These are phyloP conservation scores for Centrocercus urophasianus DNA, from an alignment of 2,113 vertebrate genomes.

Conservation along the genomic window DNA sequence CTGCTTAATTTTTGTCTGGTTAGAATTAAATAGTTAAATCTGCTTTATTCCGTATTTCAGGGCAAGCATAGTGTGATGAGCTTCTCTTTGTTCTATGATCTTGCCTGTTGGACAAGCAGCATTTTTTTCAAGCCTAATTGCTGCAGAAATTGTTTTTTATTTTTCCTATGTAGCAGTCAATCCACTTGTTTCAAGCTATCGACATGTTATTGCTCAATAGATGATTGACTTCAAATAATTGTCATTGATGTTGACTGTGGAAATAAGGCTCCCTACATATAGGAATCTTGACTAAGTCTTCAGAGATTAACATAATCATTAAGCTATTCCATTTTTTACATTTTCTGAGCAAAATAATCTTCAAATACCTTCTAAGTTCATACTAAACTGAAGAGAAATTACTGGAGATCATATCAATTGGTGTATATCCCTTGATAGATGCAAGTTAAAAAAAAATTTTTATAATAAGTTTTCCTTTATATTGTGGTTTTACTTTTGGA, in stretches of 20 bases:
- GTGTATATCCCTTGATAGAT: neutral
- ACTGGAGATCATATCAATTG: neutral
- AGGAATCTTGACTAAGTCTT: neutral
- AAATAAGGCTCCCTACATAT: neutral
- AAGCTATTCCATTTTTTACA: neutral
- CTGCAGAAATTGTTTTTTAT: neutral
- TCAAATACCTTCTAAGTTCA: neutral
- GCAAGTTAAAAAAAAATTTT: neutral
- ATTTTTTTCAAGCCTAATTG: neutral
- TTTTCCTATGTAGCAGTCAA: neutral
- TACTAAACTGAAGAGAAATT: neutral
- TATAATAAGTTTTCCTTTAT: neutral
- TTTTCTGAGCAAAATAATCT: neutral
- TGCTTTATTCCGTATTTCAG: neutral
- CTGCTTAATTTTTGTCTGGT: neutral
- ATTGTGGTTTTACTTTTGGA: neutral
- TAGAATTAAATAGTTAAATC: neutral
- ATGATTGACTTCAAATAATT: neutral
- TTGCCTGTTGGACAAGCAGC: neutral
- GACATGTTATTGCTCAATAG: neutral
- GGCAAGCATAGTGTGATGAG: neutral
- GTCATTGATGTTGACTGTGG: neutral
- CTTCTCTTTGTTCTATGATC: neutral
- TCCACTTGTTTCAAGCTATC: neutral
- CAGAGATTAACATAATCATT: neutral